phyloP scores from a whole-genome alignment of 1,140 invertebrate genomes.

The Drosophila navojoa region DNA sequence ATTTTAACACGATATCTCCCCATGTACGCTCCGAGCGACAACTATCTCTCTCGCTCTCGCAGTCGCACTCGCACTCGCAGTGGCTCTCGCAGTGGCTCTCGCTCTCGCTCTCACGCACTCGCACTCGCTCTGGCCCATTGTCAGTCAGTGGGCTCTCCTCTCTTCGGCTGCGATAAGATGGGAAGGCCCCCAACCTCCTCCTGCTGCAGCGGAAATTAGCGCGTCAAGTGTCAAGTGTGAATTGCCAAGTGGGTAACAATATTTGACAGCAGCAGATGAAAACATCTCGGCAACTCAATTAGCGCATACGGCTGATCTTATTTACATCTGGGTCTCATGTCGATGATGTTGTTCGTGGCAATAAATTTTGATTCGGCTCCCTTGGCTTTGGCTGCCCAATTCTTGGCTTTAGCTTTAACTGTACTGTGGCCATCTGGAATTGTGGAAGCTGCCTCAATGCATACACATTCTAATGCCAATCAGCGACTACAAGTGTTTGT shows the following conservation, averaged over 20 bases:
- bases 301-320: slow-evolving; percentile 58
- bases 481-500: slow-evolving; percentile 15
- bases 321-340: slow-evolving; percentile 51
- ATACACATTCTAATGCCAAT: slow-evolving; percentile 12
- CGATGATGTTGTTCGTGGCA: slow-evolving; percentile 15
- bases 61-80: slow-evolving; percentile 18
- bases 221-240: slow-evolving; percentile 77
- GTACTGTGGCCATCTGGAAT: background rate
- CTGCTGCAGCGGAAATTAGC: slow-evolving; percentile 71
- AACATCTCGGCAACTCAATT: slow-evolving; percentile 69
- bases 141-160: slow-evolving; percentile 10
- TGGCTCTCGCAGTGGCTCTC: slow-evolving; percentile 8
- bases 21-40: slow-evolving; percentile 1
- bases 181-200: slow-evolving; percentile 9
- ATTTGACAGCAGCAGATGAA: slow-evolving; percentile 65
- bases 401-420: background rate
- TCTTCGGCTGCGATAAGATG: slow-evolving; percentile 37
- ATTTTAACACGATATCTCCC: slow-evolving; percentile 78
- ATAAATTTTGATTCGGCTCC: background rate
- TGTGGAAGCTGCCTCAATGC: background rate
- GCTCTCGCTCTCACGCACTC: background rate
- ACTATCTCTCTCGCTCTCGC: slow-evolving; percentile 21
- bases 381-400: background rate
- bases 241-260: slow-evolving; percentile 75
- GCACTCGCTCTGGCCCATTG: slow-evolving; percentile 1